phyloP scores from a whole-genome alignment of 1,140 invertebrate genomes.

The Notospermus geniculatus region DNA sequence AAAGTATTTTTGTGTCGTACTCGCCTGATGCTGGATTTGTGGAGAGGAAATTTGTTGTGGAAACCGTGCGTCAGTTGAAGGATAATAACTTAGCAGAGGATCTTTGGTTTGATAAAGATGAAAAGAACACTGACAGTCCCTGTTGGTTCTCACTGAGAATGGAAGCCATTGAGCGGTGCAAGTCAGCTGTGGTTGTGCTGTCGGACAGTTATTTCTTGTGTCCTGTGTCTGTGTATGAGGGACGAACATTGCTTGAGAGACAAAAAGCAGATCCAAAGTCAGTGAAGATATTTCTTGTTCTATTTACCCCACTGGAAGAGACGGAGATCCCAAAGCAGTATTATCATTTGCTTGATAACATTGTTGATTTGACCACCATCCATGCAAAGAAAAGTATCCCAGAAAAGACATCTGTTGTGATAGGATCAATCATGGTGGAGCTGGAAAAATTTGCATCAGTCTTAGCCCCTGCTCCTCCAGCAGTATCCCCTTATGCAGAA shows the following conservation, averaged over 20 bases:
- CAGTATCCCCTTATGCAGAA: slow-evolving; percentile 29
- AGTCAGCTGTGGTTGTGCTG: slow-evolving; percentile 44
- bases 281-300: slow-evolving; percentile 43
- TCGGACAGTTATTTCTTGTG: slow-evolving; percentile 51
- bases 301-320: slow-evolving; percentile 37
- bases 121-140: slow-evolving; percentile 48
- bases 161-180: slow-evolving; percentile 51
- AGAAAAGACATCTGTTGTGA: slow-evolving; percentile 50
- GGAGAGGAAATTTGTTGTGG: slow-evolving; percentile 51
- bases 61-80: slow-evolving; percentile 47
- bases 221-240: slow-evolving; percentile 51
- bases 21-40: slow-evolving; percentile 53
- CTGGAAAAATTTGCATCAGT: slow-evolving; percentile 46
- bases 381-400: slow-evolving; percentile 40
- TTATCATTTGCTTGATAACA: slow-evolving; percentile 27
- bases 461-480: slow-evolving; percentile 33
- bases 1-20: slow-evolving; percentile 51
- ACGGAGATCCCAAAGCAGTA: slow-evolving; percentile 43
- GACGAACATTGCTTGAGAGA: slow-evolving; percentile 46
- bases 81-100: slow-evolving; percentile 53
- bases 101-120: slow-evolving; percentile 55
- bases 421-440: slow-evolving; percentile 47
- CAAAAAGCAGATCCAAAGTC: slow-evolving; percentile 29
- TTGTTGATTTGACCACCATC: slow-evolving; percentile 39
- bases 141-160: slow-evolving; percentile 51